Base-by-base conservation (phyloP, 1,140 invertebrate genomes). In the Drosophila erecta region DNA sequence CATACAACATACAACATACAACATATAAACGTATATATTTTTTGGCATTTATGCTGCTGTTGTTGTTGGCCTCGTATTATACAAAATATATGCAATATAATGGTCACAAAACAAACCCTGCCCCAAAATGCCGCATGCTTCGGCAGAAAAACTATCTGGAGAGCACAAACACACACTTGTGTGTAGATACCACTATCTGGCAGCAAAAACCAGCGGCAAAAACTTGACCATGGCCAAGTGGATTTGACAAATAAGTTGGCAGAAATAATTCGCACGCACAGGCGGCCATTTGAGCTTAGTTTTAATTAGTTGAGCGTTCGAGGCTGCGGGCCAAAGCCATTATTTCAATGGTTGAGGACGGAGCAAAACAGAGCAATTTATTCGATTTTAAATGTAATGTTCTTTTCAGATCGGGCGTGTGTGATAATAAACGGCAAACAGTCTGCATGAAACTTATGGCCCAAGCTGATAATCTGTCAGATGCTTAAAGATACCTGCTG, bases 81-180 rank as follows among this genome's bases (percentile, higher is more conserved):
- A 83, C 76, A 58, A 79, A 74, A 76, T 86, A 86, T 78, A 60
- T 70, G 67, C 56, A 71, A 79, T 86, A 76, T 87, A 86, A 87
- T 87, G 81, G 70, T 75, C 78, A 65, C 79, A 86, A 86, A 86
- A 79, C 83, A 86, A 86, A 87, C 83, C 76, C 70, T 71, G 74
- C 15, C 61, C 83, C 64, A 79, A 86, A 81, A 59, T 78, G 57
- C 51, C 41, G 57, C 43, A 61, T 70, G 65, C 55, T 60, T 58
- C 46, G 49, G 14, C 51, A 72, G 57, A 70, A 61, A 76, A 86
- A 86, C 83, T 71, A 83, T 76, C 78, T 71, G 55, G 47, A 59
- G 74, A 7, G 38, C 37, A 59, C 27, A 46, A 33, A 37, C 15
- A 37, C n/a, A 53, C 37, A 49, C 27, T 56, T 35, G 53, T 20